Evolutionary conservation across 2,888 invertebrate genomes (phyloP), one percentile per base, ranked within the genome.

Genomic region (Eurytoma adleriae): DNA sequence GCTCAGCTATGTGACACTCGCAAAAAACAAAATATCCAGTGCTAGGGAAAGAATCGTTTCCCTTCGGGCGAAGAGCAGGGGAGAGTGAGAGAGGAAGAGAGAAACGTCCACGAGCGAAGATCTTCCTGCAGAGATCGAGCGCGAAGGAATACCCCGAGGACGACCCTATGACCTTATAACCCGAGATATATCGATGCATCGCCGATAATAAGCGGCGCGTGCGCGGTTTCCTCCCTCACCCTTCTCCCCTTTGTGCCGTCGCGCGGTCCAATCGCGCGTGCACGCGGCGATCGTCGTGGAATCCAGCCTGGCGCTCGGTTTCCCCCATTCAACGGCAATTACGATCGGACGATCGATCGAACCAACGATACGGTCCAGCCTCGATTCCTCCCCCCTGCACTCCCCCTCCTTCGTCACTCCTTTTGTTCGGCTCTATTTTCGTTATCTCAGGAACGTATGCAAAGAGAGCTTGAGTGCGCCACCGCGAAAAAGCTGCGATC

Each of bases 81-180:
- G 10, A 5, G 40, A 10, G 10, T 10, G 10, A 10, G 40, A 40
- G 40, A 40, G 7, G 10, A 40, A 40, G 7, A 40, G 40, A 40
- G 40, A 40, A 40, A 40, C 40, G 40, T 40, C 40, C 10, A 40
- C 40, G 10, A 10, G 40, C 40, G 40, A 40, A 10, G 40, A 7
- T 40, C 40, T 40, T 40, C 40, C 40, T 40, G 40, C 40, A 40
- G 40, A 40, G 40, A 40, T 40, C 40, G 7, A 30, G 40, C 40
- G 40, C 40, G 10, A 40, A 7, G 10, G 10, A 40, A 40, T 40
- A 40, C 40, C 40, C 5, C 50, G 64, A 71, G 20, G 16, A 48
- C 18, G 79, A 73, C 79, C 74, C 68, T 79, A 30, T 79, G 79
- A 79, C 74, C 79, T 64, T 79, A 57, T 74, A 79, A 79, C 71